Base-by-base conservation (phyloP, 2,888 invertebrate species). In the Oscheius sp. region DNA sequence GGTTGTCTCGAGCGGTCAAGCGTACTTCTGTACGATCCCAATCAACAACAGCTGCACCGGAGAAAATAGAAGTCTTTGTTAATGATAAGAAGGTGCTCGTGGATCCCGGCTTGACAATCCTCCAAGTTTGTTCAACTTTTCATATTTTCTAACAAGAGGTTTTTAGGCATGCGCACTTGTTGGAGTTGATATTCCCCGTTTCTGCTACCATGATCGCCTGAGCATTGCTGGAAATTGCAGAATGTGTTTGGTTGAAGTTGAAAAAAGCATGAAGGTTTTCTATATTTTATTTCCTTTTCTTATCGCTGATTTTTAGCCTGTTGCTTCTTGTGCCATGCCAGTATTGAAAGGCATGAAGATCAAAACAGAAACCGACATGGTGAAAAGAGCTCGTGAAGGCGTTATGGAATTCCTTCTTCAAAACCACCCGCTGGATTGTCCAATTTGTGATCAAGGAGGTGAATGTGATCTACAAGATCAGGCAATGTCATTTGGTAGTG, bases 181-280 rank as follows among this genome's bases (percentile, higher is more conserved):
- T 80, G 99, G 99, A 16, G 93, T 99, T 56, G 98, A 99, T 91
- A 99, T 99, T 82, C 99, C 99, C 1, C 91, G 99, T 75, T 99
- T 99, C 76, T 99, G 99, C 90, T 99, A 99, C 89, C 99, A 99
- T 91, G 99, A 99, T 89, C 92, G 99, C 63, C 92, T 99, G 72
- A 96, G 97, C 6, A 94, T 99, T 41, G 99, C 99, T 80, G 99
- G 99, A 58, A 99, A 99, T 91, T 99, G 98, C 89, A 92, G 99
- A 79, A 99, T 99, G 99, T 99, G 99, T 90, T 91, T 99, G 41
- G 99, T 99, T 0, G 99, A 99, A 90, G 96, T 99, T 13, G 99
- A 99, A 89, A 97, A 95, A 89, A 95, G 96, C 52, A 93, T 96
- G 1, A 96, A 99, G 90, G 92, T 91, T 71, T 49, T 6, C 21